phyloP scores from a whole-genome alignment of 2,797 vertebrate genomes.

The Sebastes nivosus region DNA sequence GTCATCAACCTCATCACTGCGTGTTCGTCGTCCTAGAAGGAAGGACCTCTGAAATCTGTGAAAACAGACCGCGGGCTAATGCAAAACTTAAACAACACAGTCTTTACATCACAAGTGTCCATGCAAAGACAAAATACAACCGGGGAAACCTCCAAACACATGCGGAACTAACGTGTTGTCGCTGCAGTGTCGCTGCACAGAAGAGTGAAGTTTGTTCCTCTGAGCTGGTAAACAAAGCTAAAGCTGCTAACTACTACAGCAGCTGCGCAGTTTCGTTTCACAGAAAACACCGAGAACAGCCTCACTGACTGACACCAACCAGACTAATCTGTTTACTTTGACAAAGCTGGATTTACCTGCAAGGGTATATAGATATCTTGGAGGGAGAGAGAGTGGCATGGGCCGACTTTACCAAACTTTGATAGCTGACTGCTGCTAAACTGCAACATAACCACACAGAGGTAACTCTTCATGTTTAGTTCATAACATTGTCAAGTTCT shows the following conservation, averaged over 20 bases:
- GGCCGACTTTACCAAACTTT: constrained; percentile 16
- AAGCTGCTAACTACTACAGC: background rate
- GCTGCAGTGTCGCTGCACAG: constrained; percentile 31
- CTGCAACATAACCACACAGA: constrained; percentile 31
- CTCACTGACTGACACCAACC: constrained; percentile 6
- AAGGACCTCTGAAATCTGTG: constrained; percentile 62
- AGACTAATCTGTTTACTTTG: background rate
- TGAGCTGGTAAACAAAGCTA: constrained; percentile 60
- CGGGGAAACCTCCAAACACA: constrained; percentile 9
- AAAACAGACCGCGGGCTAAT: constrained; percentile 69
- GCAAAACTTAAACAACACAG: constrained; percentile 47
- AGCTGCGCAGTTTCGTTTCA: constrained; percentile 64
- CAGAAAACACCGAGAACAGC: constrained; percentile 30
- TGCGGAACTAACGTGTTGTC: constrained; percentile 28
- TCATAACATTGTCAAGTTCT: background rate
- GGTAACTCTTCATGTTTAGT: constrained; percentile 22
- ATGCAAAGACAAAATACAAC: constrained; percentile 20
- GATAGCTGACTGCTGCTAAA: constrained; percentile 32
- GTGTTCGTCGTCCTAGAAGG: background rate
- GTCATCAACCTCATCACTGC: constrained; percentile 10
- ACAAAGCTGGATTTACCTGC: background rate
- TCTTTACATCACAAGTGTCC: constrained; percentile 9
- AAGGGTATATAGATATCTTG: background rate
- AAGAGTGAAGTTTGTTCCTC: constrained; percentile 46
- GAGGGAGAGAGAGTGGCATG: constrained; percentile 37